Conservation (phyloP, 2,797 vertebrate genomes). For the Sternotherus odoratus region DNA sequence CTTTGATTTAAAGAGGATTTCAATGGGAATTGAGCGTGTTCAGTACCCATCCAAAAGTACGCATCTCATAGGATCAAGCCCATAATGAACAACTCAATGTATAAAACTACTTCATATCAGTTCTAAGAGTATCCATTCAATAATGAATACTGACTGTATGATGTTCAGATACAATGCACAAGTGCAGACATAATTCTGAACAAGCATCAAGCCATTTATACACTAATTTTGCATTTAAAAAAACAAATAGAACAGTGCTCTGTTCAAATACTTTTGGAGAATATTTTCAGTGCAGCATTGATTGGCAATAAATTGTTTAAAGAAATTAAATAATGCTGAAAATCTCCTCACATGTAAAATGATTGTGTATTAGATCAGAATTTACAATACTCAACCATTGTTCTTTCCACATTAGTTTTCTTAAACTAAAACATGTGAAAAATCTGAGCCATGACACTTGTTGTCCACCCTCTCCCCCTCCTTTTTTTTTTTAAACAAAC, state of each 20-base stretch:
- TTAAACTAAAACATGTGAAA: slow-evolving; percentile 42
- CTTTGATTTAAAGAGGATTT: slow-evolving; percentile 25
- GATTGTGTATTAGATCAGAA: slow-evolving; percentile 42
- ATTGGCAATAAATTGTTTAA: slow-evolving; percentile 54
- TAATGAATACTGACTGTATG: slow-evolving; percentile 19
- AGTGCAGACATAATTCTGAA: slow-evolving; percentile 67
- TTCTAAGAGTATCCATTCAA: slow-evolving; percentile 37
- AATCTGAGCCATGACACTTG: not conserved
- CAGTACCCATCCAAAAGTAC: slow-evolving; percentile 42
- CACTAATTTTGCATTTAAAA: slow-evolving; percentile 58
- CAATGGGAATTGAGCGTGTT: not conserved
- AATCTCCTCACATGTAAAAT: slow-evolving; percentile 47
- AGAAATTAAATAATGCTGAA: slow-evolving; percentile 62
- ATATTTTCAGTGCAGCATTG: slow-evolving; percentile 63
- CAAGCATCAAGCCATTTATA: slow-evolving; percentile 26
- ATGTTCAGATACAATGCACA: slow-evolving; percentile 43
- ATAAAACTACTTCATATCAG: slow-evolving; percentile 22
- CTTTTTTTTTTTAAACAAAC: not conserved
- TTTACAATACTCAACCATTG: slow-evolving; percentile 39
- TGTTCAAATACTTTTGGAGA: slow-evolving; percentile 57
- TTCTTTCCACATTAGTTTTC: slow-evolving; percentile 25
- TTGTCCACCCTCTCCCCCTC: not conserved
- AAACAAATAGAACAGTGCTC: slow-evolving; percentile 11
- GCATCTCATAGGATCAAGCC: slow-evolving; percentile 15
- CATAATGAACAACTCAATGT: slow-evolving; percentile 55